Evolutionary conservation across 2,797 vertebrate species (phyloP), one percentile per base, ranked within the genome.

Genomic region (Sebastes oblongus): DNA sequence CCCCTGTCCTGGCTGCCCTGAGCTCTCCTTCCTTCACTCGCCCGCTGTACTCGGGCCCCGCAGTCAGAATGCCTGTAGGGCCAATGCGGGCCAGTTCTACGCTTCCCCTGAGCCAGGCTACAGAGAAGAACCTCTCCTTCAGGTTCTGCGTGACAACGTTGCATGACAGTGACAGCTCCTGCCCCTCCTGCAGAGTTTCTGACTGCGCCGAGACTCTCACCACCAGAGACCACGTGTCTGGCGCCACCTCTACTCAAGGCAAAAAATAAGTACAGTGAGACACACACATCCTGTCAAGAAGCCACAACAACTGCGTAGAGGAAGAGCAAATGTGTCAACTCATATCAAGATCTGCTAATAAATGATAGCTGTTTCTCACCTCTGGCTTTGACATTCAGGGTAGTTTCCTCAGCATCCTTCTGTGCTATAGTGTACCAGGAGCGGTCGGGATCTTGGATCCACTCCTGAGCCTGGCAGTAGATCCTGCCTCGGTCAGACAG

Each of bases 381-480:
- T 90, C 79, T 88, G 46, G 78, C 64, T 82, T 86, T 93, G 78
- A 96, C 86, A 10, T 58, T 80, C 59, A 96, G 58, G 1, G 14
- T 13, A 4, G 81, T 89, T 29, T 80, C 20, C 54, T 75, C 61
- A 0, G 96, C 92, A 18, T 81, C 71, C 81, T 95, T 97, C 77
- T 79, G 70, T 7, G 94, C 73, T 46, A 98, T 97, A 9, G 78
- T 5, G 82, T 92, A 91, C 96, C 96, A 96, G 72, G 94, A 92
- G 9, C 82, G 89, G 86, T 96, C 95, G 2, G 94, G 93, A 61
- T 96, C 96, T 85, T 94, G 94, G 68, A 96, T 95, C 96, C 96
- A 96, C 73, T 96, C 95, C 18, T 84, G 79, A 56, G 89, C 92
- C 69, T 83, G 82, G 77, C 96, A 96, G 92, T 90, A 94, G 81